Evolutionary conservation across 2,888 invertebrate species (phyloP).

Genomic region (Pyrgus malvae): DNA sequence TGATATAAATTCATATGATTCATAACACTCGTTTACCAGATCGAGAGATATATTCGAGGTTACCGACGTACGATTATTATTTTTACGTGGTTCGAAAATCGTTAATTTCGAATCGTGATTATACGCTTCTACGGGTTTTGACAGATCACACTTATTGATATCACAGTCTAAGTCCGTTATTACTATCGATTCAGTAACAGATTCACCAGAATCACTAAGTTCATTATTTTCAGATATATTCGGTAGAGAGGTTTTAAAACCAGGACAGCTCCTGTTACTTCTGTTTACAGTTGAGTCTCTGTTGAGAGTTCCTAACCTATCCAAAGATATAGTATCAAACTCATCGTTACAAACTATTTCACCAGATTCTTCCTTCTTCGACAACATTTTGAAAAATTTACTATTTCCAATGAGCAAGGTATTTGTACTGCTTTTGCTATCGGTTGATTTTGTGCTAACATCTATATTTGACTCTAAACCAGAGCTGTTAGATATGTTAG

Average conservation of each 20-base stretch:
- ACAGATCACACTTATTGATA: slow-evolving; percentile 37
- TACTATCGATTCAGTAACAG: slow-evolving; percentile 50
- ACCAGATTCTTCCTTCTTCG: slow-evolving; percentile 73
- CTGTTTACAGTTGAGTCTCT: slow-evolving; percentile 71
- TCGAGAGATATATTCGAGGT: slow-evolving; percentile 51
- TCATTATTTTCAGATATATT: slow-evolving; percentile 76
- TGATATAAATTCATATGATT: slow-evolving; percentile 59
- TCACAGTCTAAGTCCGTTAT: slow-evolving; percentile 50
- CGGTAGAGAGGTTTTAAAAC: slow-evolving; percentile 73
- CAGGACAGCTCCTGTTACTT: slow-evolving; percentile 75
- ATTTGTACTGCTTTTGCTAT: slow-evolving; percentile 57
- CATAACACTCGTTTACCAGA: slow-evolving; percentile 71
- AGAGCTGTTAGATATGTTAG: slow-evolving; percentile 71
- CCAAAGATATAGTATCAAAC: slow-evolving; percentile 75
- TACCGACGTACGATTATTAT: slow-evolving; percentile 45
- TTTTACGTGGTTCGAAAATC: slow-evolving; percentile 64
- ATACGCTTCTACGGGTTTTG: slow-evolving; percentile 47
- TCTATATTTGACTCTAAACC: slow-evolving; percentile 60
- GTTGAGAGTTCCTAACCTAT: slow-evolving; percentile 67
- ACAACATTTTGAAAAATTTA: slow-evolving; percentile 72
- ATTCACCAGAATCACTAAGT: slow-evolving; percentile 62
- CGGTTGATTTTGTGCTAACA: slow-evolving; percentile 55
- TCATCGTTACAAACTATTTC: slow-evolving; percentile 72
- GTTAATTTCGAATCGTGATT: slow-evolving; percentile 52
- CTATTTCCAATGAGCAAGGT: slow-evolving; percentile 73